Evolutionary conservation across 1,140 invertebrate genomes (phyloP), one percentile per base, ranked within the genome.

Genomic region (Calliphora vicina): DNA sequence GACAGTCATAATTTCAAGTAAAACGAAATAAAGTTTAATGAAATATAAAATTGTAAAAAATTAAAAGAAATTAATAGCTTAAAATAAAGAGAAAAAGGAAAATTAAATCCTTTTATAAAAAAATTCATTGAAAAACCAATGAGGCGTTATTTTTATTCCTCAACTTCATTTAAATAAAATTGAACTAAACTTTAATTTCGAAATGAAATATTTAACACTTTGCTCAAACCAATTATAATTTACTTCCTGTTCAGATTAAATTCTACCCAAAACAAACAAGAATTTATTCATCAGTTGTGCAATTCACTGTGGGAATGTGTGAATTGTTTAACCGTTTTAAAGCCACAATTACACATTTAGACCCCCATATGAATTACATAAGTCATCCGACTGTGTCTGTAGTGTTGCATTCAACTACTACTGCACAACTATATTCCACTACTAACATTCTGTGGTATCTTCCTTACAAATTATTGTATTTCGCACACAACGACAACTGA

Each of bases 331-430:
- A 67, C 61, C n/a, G 61, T 67, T 20, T 67, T 67, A 67, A 67
- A 67, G 6, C 61, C 61, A 67, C 61, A 67, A 25, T 67, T 67
- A 67, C 61, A 61, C 50, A 67, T 67, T 67, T 20, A 67, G 61
- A 67, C 61, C 23, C 50, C n/a, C n/a, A 23, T 1, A 25, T 23
- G 61, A 13, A 50, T 50, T 50, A 50, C 45, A 35, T 35, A 50
- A 50, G 45, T 50, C 45, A 50, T 50, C 45, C 17, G 4, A 50
- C 3, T 13, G 12, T 3, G 12, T 13, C 17, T 13, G 45, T 50
- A 50, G 17, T 15, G 45, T 50, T 45, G 12, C 45, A 50, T 15
- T 50, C 12, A 12, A 50, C 12, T 12, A 35, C 35, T 35, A 35
- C 45, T 50, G 45, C 45, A 50, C 1, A 50, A 35, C 10, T 35